phyloP scores from a whole-genome alignment of 2,113 vertebrate species.

The Trogon surrucura region DNA sequence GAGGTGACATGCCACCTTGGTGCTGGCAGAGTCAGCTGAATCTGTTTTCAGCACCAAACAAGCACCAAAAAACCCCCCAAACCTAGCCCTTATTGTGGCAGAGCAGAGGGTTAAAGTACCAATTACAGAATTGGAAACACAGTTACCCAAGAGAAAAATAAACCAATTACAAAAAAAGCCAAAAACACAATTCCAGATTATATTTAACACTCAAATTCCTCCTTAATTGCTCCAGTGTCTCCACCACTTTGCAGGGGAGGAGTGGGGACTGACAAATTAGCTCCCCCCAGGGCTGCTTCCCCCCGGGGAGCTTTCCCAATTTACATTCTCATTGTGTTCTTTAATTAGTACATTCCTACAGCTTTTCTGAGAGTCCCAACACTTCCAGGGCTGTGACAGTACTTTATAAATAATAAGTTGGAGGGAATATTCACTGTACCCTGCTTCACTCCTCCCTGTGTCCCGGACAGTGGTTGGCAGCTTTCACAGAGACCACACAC shows the following conservation, averaged over 20 bases:
- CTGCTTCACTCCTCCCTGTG: background rate
- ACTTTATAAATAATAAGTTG: constrained; percentile 57
- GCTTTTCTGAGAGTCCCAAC: constrained; percentile 66
- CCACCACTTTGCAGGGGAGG: constrained; percentile 67
- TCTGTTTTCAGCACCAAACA: background rate
- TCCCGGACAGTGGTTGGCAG: background rate
- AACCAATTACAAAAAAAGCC: constrained; percentile 22
- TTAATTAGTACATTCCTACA: constrained; percentile 72
- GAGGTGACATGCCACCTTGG: background rate
- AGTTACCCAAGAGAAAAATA: constrained; percentile 61
- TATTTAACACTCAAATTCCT: constrained; percentile 70
- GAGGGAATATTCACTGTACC: constrained; percentile 36
- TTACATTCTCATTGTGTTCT: constrained; percentile 70
- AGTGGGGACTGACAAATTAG: constrained; percentile 61
- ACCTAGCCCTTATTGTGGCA: background rate
- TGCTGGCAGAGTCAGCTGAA: background rate
- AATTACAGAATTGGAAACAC: constrained; percentile 45
- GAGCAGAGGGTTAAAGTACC: constrained; percentile 14
- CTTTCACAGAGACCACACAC: constrained; percentile 54
- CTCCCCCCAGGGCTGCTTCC: constrained; percentile 50
- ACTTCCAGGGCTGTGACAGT: constrained; percentile 57
- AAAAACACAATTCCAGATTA: constrained; percentile 63
- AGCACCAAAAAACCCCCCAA: background rate
- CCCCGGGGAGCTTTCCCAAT: constrained; percentile 62
- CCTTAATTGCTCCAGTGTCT: constrained; percentile 63